A percentile compares a stretch with the other conserved stretches of the same genome.
Evolutionary conservation across 2,113 vertebrate species (phyloP).

Genomic region (Grus americana): DNA sequence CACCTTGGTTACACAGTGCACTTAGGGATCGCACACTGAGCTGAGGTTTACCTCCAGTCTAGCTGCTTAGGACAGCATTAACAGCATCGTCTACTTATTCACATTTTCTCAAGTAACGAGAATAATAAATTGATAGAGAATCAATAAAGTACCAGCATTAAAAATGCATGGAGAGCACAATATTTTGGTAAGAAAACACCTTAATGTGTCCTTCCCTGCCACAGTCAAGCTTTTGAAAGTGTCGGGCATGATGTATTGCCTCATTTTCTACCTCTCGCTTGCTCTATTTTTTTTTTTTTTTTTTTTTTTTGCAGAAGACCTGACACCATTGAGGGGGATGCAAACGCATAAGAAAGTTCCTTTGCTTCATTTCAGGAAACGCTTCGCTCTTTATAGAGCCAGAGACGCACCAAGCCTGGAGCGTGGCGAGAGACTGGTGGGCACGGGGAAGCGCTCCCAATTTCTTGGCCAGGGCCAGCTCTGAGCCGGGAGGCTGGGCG

Average conservation of each 20-base stretch:
- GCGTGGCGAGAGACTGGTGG: rapidly evolving
- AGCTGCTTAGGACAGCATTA: slow-evolving; percentile 52
- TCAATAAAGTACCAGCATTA: slow-evolving; percentile 42
- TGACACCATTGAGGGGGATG: neutral
- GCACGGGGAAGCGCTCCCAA: neutral
- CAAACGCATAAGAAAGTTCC: neutral
- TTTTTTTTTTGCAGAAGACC: neutral
- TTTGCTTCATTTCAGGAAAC: neutral
- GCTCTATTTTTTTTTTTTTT: neutral
- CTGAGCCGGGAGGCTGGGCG: neutral
- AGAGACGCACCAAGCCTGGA: neutral
- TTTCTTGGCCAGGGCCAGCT: neutral
- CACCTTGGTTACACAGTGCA: neutral
- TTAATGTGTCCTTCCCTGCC: slow-evolving; percentile 15
- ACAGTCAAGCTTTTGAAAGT: neutral
- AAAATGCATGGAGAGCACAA: slow-evolving; percentile 29
- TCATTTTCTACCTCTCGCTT: neutral
- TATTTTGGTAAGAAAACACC: neutral
- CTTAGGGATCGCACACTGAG: neutral
- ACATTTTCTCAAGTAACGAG: neutral
- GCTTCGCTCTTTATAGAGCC: neutral
- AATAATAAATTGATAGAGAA: slow-evolving; percentile 16
- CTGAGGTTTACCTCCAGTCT: neutral
- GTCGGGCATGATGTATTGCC: neutral
- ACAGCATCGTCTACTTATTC: slow-evolving; percentile 7